Evolutionary conservation across 2,888 invertebrate species (phyloP), one percentile per base, ranked within the genome.

Genomic region (Leptothorax acervorum): DNA sequence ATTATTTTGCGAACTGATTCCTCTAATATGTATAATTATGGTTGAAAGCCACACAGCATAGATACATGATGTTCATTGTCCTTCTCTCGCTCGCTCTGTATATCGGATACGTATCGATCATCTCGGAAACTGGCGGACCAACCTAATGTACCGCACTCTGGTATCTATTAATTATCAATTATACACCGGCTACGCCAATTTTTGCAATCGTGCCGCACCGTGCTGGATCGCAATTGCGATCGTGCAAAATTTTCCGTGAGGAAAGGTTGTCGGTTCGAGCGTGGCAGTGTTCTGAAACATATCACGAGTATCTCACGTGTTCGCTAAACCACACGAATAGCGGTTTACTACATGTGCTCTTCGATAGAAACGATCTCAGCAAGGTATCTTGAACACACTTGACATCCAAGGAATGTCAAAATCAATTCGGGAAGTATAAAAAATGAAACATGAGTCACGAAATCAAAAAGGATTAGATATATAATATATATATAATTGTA

Each of bases 131-230:
- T 83, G 45, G 45, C 23, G 53, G 42, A 60, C 51, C 48, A 71
- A 71, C n/a, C 45, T 73, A 70, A 85, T 83, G 60, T 28, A 79
- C 51, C 35, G 31, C 62, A 65, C 55, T 45, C 53, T 35, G 71
- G 51, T 62, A 66, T 83, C 79, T 85, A 79, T 81, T 81, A 85
- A 86, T 86, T 85, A 85, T 62, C 85, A 73, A 86, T 86, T 83
- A 79, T 68, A 63, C 53, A 60, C 66, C 23, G 57, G 62, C 63
- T 55, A 71, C 57, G 15, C 55, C 39, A 63, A 83, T 87, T 85
- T 85, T 86, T 84, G 39, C 53, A 28, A 28, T 39, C 60, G 60
- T 62, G 18, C 39, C 31, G 74, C 8, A 18, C 65, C 71, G 28
- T 42, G 42, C 31, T 31, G 55, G 55, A 73, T 76, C 75, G 70